These are phyloP conservation scores for Spodoptera littoralis DNA, from an alignment of 2,888 invertebrate species.

Conservation along the genomic window DNA sequence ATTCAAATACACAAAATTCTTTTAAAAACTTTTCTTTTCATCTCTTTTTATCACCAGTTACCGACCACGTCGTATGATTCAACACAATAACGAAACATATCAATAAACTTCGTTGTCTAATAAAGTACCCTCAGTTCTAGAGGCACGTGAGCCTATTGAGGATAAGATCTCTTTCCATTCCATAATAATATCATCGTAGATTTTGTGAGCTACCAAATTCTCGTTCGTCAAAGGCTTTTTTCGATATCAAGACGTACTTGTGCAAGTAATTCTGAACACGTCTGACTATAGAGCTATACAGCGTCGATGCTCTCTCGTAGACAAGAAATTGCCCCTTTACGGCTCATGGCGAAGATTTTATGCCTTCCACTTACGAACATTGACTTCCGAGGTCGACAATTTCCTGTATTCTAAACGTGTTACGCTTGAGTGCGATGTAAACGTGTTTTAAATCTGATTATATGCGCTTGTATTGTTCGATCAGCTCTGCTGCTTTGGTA, in stretches of 20 bases:
- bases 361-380: conserved; percentile 79
- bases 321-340: conserved; percentile 84
- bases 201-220: conserved; percentile 48
- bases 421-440: conserved; percentile 54
- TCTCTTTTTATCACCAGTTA: conserved; percentile 9
- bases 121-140: conserved; percentile 31
- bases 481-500: not conserved
- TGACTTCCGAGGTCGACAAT: conserved; percentile 77
- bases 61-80: conserved; percentile 6
- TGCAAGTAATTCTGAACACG: conserved; percentile 74
- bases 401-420: conserved; percentile 73
- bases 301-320: conserved; percentile 73
- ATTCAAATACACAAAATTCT: no score
- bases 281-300: conserved; percentile 71
- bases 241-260: conserved; percentile 48
- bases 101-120: conserved; percentile 35
- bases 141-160: conserved; percentile 27
- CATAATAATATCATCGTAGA: conserved; percentile 44
- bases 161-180: conserved; percentile 27
- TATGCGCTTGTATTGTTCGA: conserved; percentile 13
- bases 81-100: conserved; percentile 28
- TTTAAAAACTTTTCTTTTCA: not conserved
- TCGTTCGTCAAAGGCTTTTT: conserved; percentile 47
- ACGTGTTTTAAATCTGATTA: conserved; percentile 51
- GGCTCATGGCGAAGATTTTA: conserved; percentile 80